Evolutionary conservation across 2,888 invertebrate genomes (phyloP).

Genomic region (Nasonovia ribisnigri): DNA sequence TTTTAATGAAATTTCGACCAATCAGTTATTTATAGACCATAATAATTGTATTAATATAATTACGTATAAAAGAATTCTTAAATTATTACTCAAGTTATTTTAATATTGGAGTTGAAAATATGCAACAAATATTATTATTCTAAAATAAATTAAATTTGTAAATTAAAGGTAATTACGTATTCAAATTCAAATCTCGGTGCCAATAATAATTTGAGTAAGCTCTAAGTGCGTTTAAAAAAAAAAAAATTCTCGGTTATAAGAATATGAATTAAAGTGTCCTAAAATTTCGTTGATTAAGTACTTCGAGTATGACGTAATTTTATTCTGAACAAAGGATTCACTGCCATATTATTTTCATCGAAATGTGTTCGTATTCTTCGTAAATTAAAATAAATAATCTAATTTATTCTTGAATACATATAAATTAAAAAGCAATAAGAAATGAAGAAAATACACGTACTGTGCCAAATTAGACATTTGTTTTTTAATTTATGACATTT

Average conservation of each 20-base stretch:
- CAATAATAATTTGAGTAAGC: conserved; percentile 18
- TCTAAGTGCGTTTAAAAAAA: background rate
- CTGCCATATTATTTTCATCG: conserved; percentile 48
- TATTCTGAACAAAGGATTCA: conserved; percentile 25
- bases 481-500: background rate
- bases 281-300: conserved; percentile 2
- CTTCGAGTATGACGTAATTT: conserved; percentile 14
- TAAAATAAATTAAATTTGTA: conserved; percentile 37
- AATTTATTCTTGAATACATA: conserved; percentile 23
- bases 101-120: conserved; percentile 2
- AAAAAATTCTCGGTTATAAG: background rate
- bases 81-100: conserved; percentile 28
- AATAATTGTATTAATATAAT: conserved; percentile 20
- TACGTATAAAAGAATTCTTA: background rate
- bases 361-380: conserved; percentile 57
- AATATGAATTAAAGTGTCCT: conserved; percentile 28
- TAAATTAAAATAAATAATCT: conserved; percentile 17
- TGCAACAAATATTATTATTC: conserved; percentile 17
- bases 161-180: conserved; percentile 24
- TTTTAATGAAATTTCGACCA: background rate
- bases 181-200: conserved; percentile 11
- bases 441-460: conserved; percentile 7
- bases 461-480: conserved; percentile 51
- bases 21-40: background rate
- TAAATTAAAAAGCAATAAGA: conserved; percentile 21